Evolutionary conservation across 2,888 invertebrate species (phyloP).

Genomic region (Odontocerum albicorne): DNA sequence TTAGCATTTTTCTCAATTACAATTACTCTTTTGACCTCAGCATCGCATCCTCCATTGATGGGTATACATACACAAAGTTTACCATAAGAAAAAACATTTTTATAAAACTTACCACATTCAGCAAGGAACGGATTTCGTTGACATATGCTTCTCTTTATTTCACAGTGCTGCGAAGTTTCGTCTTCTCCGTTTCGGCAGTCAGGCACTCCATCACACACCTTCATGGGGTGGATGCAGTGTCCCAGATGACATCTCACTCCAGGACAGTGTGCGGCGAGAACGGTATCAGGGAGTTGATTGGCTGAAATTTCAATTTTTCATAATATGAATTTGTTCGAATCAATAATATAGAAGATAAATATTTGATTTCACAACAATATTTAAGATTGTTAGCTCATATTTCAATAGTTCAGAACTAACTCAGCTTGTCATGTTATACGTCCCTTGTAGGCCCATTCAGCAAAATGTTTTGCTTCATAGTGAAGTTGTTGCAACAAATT

Average conservation of each 20-base stretch:
- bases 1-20: no score
- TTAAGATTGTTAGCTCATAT: no score
- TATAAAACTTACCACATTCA: conserved; percentile 30
- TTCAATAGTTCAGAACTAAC: no score
- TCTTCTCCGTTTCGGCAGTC: conserved; percentile 73
- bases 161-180: conserved; percentile 58
- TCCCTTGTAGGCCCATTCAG: no score
- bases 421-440: no score
- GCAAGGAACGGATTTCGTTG: conserved; percentile 14
- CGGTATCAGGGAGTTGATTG: neutral
- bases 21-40: neutral
- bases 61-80: neutral
- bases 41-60: neutral
- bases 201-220: conserved; percentile 67
- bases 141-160: conserved; percentile 42
- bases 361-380: no score
- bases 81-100: neutral
- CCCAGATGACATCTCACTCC: conserved; percentile 71
- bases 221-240: conserved; percentile 59
- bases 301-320: no score
- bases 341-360: no score
- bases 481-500: no score
- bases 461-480: no score
- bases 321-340: no score
- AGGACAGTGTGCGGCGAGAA: conserved; percentile 49